Evolutionary conservation across 2,888 invertebrate genomes (phyloP), one percentile per base, ranked within the genome.

Genomic region (Agrotis exclamationis): DNA sequence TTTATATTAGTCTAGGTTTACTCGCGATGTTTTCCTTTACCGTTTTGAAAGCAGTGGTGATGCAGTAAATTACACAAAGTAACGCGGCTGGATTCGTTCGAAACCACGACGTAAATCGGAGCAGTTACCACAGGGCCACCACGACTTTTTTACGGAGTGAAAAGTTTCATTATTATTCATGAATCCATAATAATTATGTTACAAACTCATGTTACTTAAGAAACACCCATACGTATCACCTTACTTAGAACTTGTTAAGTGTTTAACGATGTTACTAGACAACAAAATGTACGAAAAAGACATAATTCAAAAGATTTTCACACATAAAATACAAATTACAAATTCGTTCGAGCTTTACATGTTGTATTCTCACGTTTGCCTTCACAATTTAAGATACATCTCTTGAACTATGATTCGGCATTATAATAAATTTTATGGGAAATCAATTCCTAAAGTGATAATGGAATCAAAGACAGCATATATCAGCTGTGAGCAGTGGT

Each of bases 401-500:
- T 70, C 39, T 39, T 74, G 66, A 66, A 65, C 45, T 63, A 47
- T 62, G 44, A 64, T 33, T 65, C 47, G 48, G 63, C 63, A 70
- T 76, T 63, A 79, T 70, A 81, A 84, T 83, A 85, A 82, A 85
- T 85, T 82, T 76, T 11, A 53, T 63, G 57, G 50, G 62, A 63
- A 85, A 81, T 84, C 79, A 85, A 84, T 85, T 78, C 83, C 79
- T 79, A 66, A 70, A 72, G 60, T 79, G 84, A 86, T 86, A 88
- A 87, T 88, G 85, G 86, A 88, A 87, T 87, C 85, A 84, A 79
- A 84, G 67, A 62, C 77, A 79, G 77, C 85, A 85, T 90, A 85
- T 85, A 90, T 91, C 86, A 89, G 76, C 65, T 79, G 74, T 79
- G 77, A 89, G 76, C 65, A 78, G 74, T 79, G 77, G 76, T 74